Percentiles rank a stretch among this genome's conserved stretches.
phyloP scores from a whole-genome alignment of 2,888 invertebrate species.

The Lamproptera curius region DNA sequence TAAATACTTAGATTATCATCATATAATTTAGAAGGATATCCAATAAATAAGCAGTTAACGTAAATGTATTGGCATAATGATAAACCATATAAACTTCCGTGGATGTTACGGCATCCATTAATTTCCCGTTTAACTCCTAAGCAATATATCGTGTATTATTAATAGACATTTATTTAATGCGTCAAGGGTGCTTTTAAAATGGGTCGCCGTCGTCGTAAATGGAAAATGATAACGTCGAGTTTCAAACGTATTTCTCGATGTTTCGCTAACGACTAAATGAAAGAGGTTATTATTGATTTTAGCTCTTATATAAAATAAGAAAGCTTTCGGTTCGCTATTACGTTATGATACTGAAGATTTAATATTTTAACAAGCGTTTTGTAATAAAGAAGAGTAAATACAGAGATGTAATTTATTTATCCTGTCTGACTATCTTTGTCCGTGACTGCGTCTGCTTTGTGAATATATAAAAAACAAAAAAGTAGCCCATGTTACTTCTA shows the following conservation, averaged over 20 bases:
- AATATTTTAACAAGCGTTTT: too few relatives aligned
- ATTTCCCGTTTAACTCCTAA: background rate
- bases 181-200: constrained; percentile 1
- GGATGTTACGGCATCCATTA: background rate
- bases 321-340: background rate
- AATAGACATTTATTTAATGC: background rate
- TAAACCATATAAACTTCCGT: background rate
- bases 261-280: constrained; percentile 13
- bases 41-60: background rate
- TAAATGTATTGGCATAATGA: background rate
- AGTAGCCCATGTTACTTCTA: background rate
- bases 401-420: too few relatives aligned
- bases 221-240: constrained; percentile 1
- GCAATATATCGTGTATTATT: background rate
- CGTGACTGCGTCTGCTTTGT: too few relatives aligned
- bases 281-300: constrained; percentile 7
- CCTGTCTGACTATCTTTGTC: too few relatives aligned
- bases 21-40: too few relatives aligned
- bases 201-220: constrained; percentile 4
- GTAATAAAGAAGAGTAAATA: too few relatives aligned
- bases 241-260: constrained; percentile 5
- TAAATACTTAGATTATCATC: too few relatives aligned
- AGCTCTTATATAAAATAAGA: background rate
- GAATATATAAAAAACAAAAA: too few relatives aligned
- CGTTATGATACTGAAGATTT: too few relatives aligned